These are phyloP conservation scores for Rhinoptilus africanus DNA, from an alignment of 2,113 vertebrate genomes.

Conservation along the genomic window DNA sequence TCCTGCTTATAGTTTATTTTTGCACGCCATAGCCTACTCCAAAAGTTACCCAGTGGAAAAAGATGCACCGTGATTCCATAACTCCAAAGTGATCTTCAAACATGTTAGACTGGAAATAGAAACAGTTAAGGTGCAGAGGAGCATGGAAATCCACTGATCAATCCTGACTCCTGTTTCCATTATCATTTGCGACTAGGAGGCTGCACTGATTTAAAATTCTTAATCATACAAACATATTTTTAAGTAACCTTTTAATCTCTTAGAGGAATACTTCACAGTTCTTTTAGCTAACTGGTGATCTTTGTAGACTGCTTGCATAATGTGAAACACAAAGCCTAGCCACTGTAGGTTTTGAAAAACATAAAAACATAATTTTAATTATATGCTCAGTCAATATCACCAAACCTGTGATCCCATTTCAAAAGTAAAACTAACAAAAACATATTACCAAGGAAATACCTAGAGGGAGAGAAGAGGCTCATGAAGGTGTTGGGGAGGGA, in stretches of 20 bases:
- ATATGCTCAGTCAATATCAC: neutral
- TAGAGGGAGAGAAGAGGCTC: neutral
- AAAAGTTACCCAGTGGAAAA: neutral
- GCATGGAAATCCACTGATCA: neutral
- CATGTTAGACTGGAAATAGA: neutral
- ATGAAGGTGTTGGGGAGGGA: neutral
- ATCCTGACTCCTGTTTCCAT: neutral
- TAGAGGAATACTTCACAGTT: neutral
- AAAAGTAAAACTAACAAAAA: neutral
- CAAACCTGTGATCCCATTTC: neutral
- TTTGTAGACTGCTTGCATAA: neutral
- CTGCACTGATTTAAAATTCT: neutral
- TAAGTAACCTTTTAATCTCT: neutral
- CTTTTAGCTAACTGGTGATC: neutral
- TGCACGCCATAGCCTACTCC: neutral
- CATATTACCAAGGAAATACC: neutral
- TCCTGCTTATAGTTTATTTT: neutral
- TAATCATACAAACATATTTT: neutral
- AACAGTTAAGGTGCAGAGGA: neutral
- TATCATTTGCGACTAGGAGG: neutral
- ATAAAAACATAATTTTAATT: neutral
- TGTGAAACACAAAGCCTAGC: neutral
- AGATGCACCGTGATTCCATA: neutral
- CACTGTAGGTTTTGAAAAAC: neutral
- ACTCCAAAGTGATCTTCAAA: neutral